These are phyloP conservation scores for Tribolium castaneum DNA, from an alignment of 1,140 invertebrate genomes.

Conservation along the genomic window DNA sequence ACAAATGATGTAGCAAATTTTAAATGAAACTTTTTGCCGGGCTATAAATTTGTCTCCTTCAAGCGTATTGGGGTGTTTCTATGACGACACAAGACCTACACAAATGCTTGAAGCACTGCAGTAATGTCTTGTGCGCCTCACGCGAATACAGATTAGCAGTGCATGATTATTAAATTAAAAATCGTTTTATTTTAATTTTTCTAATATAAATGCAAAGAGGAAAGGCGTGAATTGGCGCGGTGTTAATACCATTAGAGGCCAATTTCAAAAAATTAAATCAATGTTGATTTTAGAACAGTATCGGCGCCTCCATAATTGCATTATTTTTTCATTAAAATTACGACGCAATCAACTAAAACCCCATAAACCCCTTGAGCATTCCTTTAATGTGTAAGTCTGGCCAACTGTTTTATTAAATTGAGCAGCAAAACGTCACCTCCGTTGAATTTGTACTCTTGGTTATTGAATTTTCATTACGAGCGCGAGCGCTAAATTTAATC, in stretches of 20 bases:
- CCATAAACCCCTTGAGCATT: background rate
- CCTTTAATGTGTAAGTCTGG: background rate
- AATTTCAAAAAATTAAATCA: background rate
- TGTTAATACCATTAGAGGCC: background rate
- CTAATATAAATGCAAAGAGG: no score
- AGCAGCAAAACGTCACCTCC: background rate
- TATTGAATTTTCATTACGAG: background rate
- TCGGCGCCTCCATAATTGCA: background rate
- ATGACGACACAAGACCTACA: constrained; percentile 45
- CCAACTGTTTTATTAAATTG: background rate
- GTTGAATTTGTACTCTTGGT: background rate
- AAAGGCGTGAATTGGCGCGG: background rate
- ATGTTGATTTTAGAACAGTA: background rate
- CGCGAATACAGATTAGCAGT: background rate
- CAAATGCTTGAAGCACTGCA: constrained; percentile 13
- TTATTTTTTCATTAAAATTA: background rate
- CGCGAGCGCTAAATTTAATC: background rate
- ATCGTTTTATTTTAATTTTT: no score
- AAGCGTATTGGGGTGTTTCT: constrained; percentile 48
- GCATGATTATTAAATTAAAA: no score
- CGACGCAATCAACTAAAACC: background rate
- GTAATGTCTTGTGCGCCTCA: background rate
- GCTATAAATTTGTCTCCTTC: constrained; percentile 50
- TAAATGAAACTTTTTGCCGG: constrained; percentile 51
- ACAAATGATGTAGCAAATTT: constrained; percentile 53